These are phyloP conservation scores for Nibea coibor DNA, from an alignment of 2,113 vertebrate species.

Conservation along the genomic window DNA sequence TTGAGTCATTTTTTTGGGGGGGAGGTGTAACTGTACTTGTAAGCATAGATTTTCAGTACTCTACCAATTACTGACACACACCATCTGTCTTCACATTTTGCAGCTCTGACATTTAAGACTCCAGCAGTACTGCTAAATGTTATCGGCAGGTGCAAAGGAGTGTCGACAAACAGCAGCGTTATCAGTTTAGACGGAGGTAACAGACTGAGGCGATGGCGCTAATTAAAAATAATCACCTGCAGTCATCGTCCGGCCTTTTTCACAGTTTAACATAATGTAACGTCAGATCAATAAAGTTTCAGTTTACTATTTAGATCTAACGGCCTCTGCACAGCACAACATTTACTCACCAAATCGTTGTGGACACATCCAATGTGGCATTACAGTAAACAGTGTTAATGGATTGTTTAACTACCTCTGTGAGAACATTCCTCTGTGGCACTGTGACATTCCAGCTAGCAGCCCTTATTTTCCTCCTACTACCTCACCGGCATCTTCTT, in stretches of 20 bases:
- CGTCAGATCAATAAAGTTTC: slow-evolving; percentile 22
- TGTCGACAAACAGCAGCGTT: slow-evolving; percentile 22
- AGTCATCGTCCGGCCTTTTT: slow-evolving; percentile 3
- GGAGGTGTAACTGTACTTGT: too few species aligned
- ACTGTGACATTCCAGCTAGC: neutral
- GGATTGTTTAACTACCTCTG: neutral
- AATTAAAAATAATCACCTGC: slow-evolving; percentile 47
- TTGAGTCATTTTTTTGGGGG: too few species aligned
- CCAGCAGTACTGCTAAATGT: slow-evolving; percentile 10
- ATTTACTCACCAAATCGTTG: neutral
- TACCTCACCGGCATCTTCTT: neutral
- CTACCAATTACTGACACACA: too few species aligned
- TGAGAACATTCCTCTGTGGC: neutral
- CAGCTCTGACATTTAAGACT: slow-evolving; percentile 31
- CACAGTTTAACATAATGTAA: slow-evolving; percentile 1
- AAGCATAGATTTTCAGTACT: too few species aligned
- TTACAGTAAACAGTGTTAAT: neutral
- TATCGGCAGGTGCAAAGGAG: slow-evolving; percentile 23
- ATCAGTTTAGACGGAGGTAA: slow-evolving; percentile 23
- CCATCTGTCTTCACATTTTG: slow-evolving; percentile 2
- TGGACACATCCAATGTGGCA: neutral
- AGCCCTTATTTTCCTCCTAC: neutral
- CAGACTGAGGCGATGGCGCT: slow-evolving; percentile 20
- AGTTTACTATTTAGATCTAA: slow-evolving; percentile 22
- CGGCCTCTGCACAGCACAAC: neutral